phyloP scores from a whole-genome alignment of 2,888 invertebrate genomes.

The Pseudoips prasinana region DNA sequence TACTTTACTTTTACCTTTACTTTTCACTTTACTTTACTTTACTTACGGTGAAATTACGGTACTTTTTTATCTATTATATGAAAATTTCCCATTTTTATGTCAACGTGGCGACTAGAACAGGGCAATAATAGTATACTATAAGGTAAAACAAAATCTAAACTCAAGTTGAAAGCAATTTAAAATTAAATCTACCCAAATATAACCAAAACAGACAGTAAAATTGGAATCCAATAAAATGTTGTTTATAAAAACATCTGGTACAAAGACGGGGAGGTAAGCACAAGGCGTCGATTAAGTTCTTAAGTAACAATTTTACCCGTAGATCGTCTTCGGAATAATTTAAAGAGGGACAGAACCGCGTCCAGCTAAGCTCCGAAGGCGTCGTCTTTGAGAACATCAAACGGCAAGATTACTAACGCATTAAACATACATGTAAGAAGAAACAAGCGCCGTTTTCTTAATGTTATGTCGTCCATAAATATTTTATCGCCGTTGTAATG shows the following conservation, averaged over 20 bases:
- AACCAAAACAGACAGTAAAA: constrained; percentile 29
- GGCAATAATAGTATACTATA: too few relatives aligned
- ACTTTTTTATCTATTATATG: too few relatives aligned
- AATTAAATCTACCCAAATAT: constrained; percentile 27
- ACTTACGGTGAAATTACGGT: too few relatives aligned
- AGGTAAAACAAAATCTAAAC: too few relatives aligned
- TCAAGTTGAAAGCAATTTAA: constrained; percentile 22
- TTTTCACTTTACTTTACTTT: too few relatives aligned
- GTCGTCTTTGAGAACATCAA: constrained; percentile 66
- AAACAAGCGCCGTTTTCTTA: constrained; percentile 65
- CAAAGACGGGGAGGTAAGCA: constrained; percentile 43
- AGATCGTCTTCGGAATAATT: constrained; percentile 59
- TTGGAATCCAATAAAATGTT: constrained; percentile 45
- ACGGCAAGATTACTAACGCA: constrained; percentile 62
- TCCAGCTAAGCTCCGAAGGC: constrained; percentile 59
- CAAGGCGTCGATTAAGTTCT: constrained; percentile 58
- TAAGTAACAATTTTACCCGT: constrained; percentile 62
- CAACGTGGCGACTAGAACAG: too few relatives aligned
- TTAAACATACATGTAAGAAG: constrained; percentile 70
- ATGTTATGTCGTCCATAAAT: constrained; percentile 72
- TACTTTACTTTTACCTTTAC: too few relatives aligned
- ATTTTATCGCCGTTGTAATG: constrained; percentile 65
- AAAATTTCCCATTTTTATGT: too few relatives aligned
- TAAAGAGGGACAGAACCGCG: constrained; percentile 38
- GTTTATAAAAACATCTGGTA: constrained; percentile 44